A percentile compares a stretch with the other conserved stretches of the same genome.
Evolutionary conservation across 2,797 vertebrate genomes (phyloP).

Genomic region (Pseudotriccus pelzelni): DNA sequence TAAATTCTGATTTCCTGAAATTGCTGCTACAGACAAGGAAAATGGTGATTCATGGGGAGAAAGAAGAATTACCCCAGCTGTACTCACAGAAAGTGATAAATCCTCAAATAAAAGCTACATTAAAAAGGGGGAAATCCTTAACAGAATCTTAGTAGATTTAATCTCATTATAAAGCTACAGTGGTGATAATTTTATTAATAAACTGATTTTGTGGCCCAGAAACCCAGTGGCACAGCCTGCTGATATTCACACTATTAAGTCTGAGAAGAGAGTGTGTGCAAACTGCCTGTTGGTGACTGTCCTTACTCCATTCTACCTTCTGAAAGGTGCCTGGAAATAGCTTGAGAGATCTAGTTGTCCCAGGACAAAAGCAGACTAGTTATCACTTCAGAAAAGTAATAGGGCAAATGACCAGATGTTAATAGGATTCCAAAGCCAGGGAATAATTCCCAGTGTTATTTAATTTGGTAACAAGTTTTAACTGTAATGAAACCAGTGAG

Average conservation of each 20-base stretch:
- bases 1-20: background rate
- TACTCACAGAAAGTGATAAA: background rate
- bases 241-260: background rate
- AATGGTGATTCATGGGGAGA: background rate
- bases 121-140: background rate
- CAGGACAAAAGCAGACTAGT: background rate
- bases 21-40: background rate
- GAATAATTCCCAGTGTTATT: background rate
- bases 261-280: fast-evolving
- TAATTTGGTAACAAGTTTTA: background rate
- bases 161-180: background rate
- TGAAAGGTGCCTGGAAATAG: background rate
- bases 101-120: background rate
- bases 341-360: background rate
- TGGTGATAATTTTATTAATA: background rate
- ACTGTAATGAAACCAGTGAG: background rate
- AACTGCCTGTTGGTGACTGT: background rate
- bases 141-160: background rate
- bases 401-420: background rate
- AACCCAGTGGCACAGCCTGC: background rate
- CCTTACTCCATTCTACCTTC: background rate
- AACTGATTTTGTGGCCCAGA: background rate
- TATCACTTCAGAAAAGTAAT: background rate
- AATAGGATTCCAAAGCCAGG: background rate
- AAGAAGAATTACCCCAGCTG: background rate